A percentile compares a stretch with the other conserved stretches of the same genome.
These are phyloP conservation scores for Mayetiola destructor DNA, from an alignment of 2,888 invertebrate genomes.

Conservation along the genomic window DNA sequence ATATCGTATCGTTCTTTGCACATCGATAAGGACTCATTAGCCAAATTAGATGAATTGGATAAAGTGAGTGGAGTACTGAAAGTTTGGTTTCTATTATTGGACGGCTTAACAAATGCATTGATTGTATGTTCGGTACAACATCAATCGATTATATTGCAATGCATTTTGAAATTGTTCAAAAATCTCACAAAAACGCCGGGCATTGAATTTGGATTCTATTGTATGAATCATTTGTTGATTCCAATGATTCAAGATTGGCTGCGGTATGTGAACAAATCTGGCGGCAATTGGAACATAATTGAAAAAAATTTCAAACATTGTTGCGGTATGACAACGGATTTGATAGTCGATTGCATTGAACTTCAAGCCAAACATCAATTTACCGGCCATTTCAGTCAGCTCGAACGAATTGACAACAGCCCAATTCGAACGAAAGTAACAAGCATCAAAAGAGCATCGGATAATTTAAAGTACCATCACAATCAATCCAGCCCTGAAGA, in stretches of 20 bases:
- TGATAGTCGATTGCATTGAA: conserved; percentile 73
- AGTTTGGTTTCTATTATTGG: conserved; percentile 79
- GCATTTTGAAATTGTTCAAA: conserved; percentile 68
- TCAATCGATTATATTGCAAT: conserved; percentile 75
- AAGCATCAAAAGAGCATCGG: conserved; percentile 30
- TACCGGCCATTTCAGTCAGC: conserved; percentile 25
- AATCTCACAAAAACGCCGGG: conserved; percentile 69
- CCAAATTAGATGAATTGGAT: conserved; percentile 45
- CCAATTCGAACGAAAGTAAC: conserved; percentile 11
- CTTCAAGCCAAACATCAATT: conserved; percentile 60
- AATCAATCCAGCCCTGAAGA: conserved; percentile 30
- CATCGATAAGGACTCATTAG: conserved; percentile 36
- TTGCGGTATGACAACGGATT: conserved; percentile 81
- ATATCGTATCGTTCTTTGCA: conserved; percentile 36
- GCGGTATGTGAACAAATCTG: conserved; percentile 55
- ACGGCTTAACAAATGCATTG: conserved; percentile 67
- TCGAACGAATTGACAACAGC: not conserved
- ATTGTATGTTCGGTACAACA: conserved; percentile 78
- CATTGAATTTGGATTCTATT: conserved; percentile 76
- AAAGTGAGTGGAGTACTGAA: conserved; percentile 70
- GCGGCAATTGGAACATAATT: conserved; percentile 56
- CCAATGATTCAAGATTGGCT: conserved; percentile 92
- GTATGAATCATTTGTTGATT: conserved; percentile 78
- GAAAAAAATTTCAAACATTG: conserved; percentile 90
- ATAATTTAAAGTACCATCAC: conserved; percentile 32